A percentile compares a stretch with the other conserved stretches of the same genome.
Evolutionary conservation across 2,113 vertebrate genomes (phyloP).

Genomic region (Litocranius walleri): DNA sequence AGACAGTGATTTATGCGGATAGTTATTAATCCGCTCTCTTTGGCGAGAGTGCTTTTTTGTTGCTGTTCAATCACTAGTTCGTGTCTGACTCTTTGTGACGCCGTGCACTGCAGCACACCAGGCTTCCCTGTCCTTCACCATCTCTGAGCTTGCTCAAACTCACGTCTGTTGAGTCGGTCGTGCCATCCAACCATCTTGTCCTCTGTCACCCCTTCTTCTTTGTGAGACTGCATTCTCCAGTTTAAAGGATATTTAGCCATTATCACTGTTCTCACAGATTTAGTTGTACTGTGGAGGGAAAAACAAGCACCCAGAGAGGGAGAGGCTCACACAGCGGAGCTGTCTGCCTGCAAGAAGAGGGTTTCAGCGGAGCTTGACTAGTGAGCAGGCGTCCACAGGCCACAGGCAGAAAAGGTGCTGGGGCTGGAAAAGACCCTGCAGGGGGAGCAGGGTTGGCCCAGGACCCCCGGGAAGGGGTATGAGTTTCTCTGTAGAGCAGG

Average conservation of each 20-base stretch:
- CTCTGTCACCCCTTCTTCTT: not conserved
- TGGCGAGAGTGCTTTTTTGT: not conserved
- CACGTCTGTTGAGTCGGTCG: not conserved
- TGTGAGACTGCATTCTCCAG: not conserved
- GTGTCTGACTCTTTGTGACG: accelerated
- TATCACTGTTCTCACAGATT: not conserved
- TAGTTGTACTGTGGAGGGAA: accelerated
- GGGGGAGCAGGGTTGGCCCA: accelerated
- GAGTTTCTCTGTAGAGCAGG: not conserved
- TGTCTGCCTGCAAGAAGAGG: not conserved
- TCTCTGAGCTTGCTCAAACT: not conserved
- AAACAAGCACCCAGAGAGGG: not conserved
- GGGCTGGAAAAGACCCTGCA: not conserved
- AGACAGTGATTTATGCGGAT: not conserved
- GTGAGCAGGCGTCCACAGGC: not conserved
- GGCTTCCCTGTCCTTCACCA: not conserved
- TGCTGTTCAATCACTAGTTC: not conserved
- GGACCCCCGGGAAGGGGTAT: too few relatives aligned
- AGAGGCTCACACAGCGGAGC: accelerated
- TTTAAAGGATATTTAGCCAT: not conserved
- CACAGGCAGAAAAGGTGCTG: accelerated
- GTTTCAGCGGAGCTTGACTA: not conserved
- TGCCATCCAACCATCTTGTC: not conserved
- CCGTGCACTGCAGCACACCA: not conserved
- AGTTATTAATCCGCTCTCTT: not conserved